Base-by-base conservation (phyloP, 2,888 invertebrate genomes). In the Poecilobothrus nobilitatus region DNA sequence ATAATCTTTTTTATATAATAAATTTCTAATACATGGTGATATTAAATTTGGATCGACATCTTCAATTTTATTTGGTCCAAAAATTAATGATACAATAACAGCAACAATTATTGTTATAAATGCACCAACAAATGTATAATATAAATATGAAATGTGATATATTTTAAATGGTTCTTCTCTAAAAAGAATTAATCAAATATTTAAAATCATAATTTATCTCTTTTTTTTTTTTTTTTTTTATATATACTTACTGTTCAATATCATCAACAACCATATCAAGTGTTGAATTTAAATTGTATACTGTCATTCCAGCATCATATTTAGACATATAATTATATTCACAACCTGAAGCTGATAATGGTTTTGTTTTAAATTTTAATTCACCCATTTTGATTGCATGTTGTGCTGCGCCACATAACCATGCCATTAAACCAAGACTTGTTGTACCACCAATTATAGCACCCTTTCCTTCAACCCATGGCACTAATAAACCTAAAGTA, bases 61-160 rank as follows among this genome's bases (percentile, higher is more conserved):
- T 65, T 83, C 78, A 1, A 86, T 81, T 72, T 86, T 83, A 71
- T 84, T 81, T 0, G 86, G 83, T 37, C 82, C 82, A 0, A 85
- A 82, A 22, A 83, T 72, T 20, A 85, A 80, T 71, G 86, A 88
- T 0, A 83, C 83, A 0, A 84, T 67, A 18, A 86, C 75, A 1
- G 85, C 86, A 10, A 88, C 82, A 8, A 82, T 74, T 70, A 87
- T 85, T 9, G 88, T 85, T 0, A 88, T 82, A 15, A 83, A 53
- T 7, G 85, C 82, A 1, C 89, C 89, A 12, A 86, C 78, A 15
- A 89, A 77, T 0, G 91, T 91, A 74, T 91, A 91, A 89, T 90
- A 92, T 76, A 92, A 84, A 80, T 91, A 92, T 1, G 91, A 91
- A 10, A 92, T 85, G 64, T 89, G 88, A 72, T 90, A 88, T 33